phyloP scores from a whole-genome alignment of 2,797 vertebrate species.

The Selene dorsalis region DNA sequence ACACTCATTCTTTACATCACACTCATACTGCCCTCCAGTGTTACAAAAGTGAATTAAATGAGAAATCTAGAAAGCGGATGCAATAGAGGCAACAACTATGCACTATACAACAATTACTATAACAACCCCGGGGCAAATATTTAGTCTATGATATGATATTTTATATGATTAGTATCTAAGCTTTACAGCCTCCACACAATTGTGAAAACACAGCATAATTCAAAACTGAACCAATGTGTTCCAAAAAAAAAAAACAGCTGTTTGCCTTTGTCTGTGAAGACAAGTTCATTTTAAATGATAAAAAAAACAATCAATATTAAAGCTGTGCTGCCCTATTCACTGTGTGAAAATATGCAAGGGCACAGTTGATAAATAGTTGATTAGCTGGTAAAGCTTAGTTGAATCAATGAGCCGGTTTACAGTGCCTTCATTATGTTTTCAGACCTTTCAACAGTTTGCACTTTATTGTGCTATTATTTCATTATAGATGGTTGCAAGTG shows the following conservation, averaged over 20 bases:
- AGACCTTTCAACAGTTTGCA: not conserved
- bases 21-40: constrained; percentile 80
- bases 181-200: not conserved
- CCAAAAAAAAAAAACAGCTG: not conserved
- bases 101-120: not conserved
- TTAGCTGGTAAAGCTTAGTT: not conserved
- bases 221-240: not conserved
- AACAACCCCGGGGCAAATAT: not conserved
- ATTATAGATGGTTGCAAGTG: not conserved
- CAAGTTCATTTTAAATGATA: not conserved
- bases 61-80: not conserved
- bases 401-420: not conserved
- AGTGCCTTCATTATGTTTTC: not conserved
- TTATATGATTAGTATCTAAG: not conserved
- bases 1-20: constrained; percentile 15
- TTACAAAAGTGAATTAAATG: not conserved
- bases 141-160: not conserved
- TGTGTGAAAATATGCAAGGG: not conserved
- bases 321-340: not conserved
- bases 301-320: too few relatives aligned
- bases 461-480: not conserved
- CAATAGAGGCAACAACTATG: not conserved
- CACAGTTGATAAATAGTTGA: not conserved
- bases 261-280: not conserved
- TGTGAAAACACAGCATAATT: not conserved